A percentile compares a stretch with the other conserved stretches of the same genome.
These are phyloP conservation scores for Catalaphyllia jardinei DNA, from an alignment of 64 coral and sea anemone genomes.

Conservation along the genomic window DNA sequence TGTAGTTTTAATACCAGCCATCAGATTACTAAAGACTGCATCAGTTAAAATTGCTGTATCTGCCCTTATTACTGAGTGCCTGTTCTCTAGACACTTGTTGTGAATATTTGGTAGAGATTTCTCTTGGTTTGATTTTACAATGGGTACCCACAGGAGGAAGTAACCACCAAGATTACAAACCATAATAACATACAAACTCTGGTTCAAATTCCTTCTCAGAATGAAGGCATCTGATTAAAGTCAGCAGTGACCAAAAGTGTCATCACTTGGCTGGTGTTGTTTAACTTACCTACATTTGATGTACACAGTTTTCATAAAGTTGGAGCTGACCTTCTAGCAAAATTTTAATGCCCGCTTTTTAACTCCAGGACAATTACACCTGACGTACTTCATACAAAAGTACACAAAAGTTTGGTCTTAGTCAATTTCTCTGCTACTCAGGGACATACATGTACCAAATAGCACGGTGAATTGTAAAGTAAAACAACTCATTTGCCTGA, in stretches of 20 bases:
- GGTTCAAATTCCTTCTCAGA: conserved; percentile 22
- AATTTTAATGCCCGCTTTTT: no score
- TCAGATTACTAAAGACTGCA: conserved; percentile 56
- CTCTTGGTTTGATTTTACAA: conserved; percentile 49
- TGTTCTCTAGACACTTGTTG: conserved; percentile 23
- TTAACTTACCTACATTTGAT: no score
- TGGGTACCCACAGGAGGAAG: neutral
- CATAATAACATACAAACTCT: conserved; percentile 5
- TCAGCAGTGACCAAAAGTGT: conserved; percentile 21
- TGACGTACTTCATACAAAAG: no score
- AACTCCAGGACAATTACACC: no score
- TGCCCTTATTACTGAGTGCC: conserved; percentile 17
- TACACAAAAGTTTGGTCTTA: no score
- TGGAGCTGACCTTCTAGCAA: no score
- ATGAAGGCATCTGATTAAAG: conserved; percentile 16
- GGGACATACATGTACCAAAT: no score
- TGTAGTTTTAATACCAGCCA: conserved; percentile 10
- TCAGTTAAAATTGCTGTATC: conserved; percentile 8
- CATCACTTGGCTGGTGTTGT: conserved; percentile 27
- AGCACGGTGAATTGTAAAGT: no score
- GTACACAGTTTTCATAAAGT: no score
- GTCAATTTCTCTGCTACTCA: no score
- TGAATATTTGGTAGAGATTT: neutral
- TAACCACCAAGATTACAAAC: conserved; percentile 43
- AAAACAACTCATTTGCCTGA: no score